These are phyloP conservation scores for Dichetophora obliterata DNA, from an alignment of 2,888 invertebrate species.

Conservation along the genomic window DNA sequence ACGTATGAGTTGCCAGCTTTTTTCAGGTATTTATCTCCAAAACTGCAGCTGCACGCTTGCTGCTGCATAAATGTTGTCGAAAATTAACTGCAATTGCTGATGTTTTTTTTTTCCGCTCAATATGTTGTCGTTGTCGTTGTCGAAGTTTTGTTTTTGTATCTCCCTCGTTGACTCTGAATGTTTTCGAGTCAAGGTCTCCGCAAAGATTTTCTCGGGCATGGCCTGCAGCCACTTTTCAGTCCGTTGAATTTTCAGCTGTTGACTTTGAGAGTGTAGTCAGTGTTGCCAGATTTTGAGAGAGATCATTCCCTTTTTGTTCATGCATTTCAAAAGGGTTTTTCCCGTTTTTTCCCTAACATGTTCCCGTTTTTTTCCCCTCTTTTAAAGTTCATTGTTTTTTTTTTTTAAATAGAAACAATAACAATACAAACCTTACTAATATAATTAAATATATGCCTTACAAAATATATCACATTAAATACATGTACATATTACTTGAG, in stretches of 20 bases:
- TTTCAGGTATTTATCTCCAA: slow-evolving; percentile 21
- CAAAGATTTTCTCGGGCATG: slow-evolving; percentile 50
- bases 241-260: not conserved
- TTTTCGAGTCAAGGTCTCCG: slow-evolving; percentile 49
- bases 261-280: not conserved
- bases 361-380: too few species aligned
- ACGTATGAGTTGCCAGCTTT: slow-evolving; percentile 11
- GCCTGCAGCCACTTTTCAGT: slow-evolving; percentile 30
- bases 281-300: too few species aligned
- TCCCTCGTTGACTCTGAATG: slow-evolving; percentile 23
- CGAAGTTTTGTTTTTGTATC: slow-evolving; percentile 13
- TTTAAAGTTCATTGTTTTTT: too few species aligned
- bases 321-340: too few species aligned
- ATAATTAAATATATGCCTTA: too few species aligned
- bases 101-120: not conserved
- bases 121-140: slow-evolving; percentile 1
- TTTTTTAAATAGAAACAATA: too few species aligned
- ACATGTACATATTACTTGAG: too few species aligned
- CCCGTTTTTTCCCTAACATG: too few species aligned
- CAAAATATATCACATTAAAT: too few species aligned
- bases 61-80: slow-evolving; percentile 28
- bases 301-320: too few species aligned
- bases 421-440: too few species aligned
- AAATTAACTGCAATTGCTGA: slow-evolving; percentile 25
- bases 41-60: slow-evolving; percentile 28